A percentile compares a stretch with the other conserved stretches of the same genome.
Conservation (phyloP, 2,797 vertebrate species). For the Ispidina picta region DNA sequence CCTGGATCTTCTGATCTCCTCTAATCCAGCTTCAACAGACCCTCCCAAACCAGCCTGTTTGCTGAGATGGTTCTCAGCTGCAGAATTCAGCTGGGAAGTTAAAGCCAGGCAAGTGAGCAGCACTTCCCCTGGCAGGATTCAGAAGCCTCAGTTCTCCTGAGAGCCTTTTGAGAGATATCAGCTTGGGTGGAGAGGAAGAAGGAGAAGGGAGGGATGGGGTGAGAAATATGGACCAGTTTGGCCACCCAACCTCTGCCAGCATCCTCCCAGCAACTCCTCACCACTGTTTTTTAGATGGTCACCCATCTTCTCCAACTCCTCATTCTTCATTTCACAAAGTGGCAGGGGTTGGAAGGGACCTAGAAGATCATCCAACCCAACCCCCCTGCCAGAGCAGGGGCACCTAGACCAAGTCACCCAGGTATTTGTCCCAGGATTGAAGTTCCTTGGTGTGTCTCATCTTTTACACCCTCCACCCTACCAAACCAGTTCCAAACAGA, state of each 20-base stretch:
- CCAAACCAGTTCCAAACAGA: no score
- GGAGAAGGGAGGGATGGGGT: background rate
- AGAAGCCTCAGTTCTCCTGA: no score
- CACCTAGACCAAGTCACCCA: no score
- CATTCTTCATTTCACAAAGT: no score
- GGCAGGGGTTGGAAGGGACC: no score
- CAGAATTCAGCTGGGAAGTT: background rate
- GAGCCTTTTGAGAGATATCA: accelerated
- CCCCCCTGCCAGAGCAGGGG: no score
- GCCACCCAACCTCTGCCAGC: background rate
- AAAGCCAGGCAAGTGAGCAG: accelerated
- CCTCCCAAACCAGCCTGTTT: background rate
- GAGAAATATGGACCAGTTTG: accelerated
- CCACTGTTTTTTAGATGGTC: background rate
- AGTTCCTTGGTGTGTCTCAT: background rate
- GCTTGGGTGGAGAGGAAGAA: accelerated
- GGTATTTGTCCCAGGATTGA: accelerated
- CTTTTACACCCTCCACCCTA: background rate
- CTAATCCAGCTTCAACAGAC: conserved; percentile 13
- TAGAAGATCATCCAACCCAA: no score
- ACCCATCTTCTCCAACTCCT: background rate
- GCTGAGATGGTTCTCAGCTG: accelerated
- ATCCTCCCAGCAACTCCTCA: accelerated
- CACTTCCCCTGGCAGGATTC: background rate
- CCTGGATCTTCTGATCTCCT: background rate